These are phyloP conservation scores for Patella pellucida DNA, from an alignment of 2,888 invertebrate species.

Conservation along the genomic window DNA sequence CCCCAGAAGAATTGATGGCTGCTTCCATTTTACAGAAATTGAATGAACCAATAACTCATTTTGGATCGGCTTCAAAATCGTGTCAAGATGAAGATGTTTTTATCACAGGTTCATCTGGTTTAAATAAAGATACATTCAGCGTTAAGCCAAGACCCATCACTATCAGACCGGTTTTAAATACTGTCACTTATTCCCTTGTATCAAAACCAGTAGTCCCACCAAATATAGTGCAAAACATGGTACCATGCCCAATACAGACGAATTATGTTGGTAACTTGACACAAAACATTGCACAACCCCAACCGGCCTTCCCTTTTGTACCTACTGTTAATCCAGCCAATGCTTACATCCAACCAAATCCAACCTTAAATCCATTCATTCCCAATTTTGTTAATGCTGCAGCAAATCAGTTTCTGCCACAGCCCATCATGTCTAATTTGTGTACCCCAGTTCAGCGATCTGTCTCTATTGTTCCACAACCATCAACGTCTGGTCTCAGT, in stretches of 20 bases:
- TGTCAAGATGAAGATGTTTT: too few relatives aligned
- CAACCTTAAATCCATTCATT: neutral
- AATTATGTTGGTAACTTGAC: conserved; percentile 11
- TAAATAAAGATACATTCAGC: neutral
- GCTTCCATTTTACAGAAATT: neutral
- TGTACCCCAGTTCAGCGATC: too few relatives aligned
- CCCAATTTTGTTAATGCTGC: neutral
- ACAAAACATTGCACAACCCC: neutral
- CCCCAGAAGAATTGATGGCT: neutral
- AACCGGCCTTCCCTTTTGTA: neutral
- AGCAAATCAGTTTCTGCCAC: too few relatives aligned
- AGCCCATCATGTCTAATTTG: too few relatives aligned
- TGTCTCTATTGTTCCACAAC: too few relatives aligned
- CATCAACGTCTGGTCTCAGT: too few relatives aligned
- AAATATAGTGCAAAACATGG: neutral
- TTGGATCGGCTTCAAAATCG: too few relatives aligned
- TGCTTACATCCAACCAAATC: neutral
- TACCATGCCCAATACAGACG: conserved; percentile 1
- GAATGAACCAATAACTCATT: neutral
- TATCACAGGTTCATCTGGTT: conserved; percentile 2
- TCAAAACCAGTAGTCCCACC: too few relatives aligned
- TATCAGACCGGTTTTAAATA: conserved; percentile 20
- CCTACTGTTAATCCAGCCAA: neutral
- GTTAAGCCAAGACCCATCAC: neutral
- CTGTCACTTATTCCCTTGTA: neutral